Conservation (phyloP, 1,140 invertebrate genomes). For the Thaumatotibia leucotreta region DNA sequence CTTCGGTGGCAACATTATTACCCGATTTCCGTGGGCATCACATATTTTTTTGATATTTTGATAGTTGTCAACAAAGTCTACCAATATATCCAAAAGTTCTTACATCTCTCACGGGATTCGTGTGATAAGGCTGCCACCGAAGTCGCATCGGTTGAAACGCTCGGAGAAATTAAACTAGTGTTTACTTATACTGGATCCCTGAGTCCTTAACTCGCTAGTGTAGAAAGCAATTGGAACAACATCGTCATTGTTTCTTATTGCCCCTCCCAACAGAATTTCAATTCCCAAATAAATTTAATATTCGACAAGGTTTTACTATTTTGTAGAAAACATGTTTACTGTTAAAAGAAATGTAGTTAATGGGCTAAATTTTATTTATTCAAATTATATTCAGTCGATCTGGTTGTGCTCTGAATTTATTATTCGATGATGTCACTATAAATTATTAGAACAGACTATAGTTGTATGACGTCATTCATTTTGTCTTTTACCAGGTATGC, state of each 20-base stretch:
- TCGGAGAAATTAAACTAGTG: too few species aligned
- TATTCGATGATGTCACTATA: background rate
- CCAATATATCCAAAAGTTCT: too few species aligned
- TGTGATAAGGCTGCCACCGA: background rate
- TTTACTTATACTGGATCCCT: background rate
- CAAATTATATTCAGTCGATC: background rate
- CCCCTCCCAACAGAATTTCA: background rate
- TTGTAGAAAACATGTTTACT: background rate
- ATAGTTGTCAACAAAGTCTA: too few species aligned
- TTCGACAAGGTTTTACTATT: background rate
- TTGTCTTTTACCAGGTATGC: background rate
- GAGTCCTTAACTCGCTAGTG: background rate
- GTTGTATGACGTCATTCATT: background rate
- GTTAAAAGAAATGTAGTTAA: background rate
- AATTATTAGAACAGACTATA: too few species aligned
- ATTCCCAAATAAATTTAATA: background rate
- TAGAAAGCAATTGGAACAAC: background rate
- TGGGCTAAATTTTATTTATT: background rate
- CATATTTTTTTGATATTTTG: too few species aligned
- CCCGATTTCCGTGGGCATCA: too few species aligned
- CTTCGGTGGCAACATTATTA: too few species aligned
- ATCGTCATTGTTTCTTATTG: background rate
- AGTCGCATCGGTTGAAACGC: too few species aligned
- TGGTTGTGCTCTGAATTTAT: background rate
- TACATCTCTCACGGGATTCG: too few species aligned